Evolutionary conservation across 2,797 vertebrate genomes (phyloP).

Genomic region (Alcedo atthis): DNA sequence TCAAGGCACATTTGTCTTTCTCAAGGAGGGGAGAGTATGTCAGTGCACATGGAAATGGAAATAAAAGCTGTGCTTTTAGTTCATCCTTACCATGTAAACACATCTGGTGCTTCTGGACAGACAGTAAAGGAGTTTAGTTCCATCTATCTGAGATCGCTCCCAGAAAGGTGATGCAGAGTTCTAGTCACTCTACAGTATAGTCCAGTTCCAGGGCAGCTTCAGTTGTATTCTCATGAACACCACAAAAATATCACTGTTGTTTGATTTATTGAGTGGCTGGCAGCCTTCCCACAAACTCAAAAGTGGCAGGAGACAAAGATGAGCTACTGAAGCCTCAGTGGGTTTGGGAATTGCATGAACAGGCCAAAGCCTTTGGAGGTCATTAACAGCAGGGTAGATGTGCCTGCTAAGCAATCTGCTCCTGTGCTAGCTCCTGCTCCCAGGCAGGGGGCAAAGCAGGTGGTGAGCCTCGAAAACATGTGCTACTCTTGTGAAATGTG

Average conservation of each 20-base stretch:
- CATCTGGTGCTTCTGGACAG: neutral
- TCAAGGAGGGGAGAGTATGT: neutral
- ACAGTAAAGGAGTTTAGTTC: neutral
- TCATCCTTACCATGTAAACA: neutral
- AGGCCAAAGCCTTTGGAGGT: neutral
- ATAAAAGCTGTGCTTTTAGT: constrained; percentile 22
- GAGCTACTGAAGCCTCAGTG: neutral
- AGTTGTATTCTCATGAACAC: neutral
- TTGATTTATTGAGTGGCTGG: neutral
- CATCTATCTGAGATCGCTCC: neutral
- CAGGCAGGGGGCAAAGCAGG: neutral
- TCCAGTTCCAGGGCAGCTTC: neutral
- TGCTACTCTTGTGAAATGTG: neutral
- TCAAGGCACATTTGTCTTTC: constrained; percentile 40
- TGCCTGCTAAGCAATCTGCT: neutral
- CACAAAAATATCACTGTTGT: neutral
- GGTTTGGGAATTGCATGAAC: neutral
- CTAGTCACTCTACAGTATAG: neutral
- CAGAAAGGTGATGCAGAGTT: neutral
- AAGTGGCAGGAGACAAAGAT: neutral
- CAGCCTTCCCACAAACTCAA: neutral
- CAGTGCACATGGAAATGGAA: neutral
- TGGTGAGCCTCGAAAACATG: neutral
- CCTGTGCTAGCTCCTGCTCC: neutral
- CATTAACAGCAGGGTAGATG: too few relatives aligned